Conservation (phyloP, 2,797 vertebrate species). For the Rhinella marina region DNA sequence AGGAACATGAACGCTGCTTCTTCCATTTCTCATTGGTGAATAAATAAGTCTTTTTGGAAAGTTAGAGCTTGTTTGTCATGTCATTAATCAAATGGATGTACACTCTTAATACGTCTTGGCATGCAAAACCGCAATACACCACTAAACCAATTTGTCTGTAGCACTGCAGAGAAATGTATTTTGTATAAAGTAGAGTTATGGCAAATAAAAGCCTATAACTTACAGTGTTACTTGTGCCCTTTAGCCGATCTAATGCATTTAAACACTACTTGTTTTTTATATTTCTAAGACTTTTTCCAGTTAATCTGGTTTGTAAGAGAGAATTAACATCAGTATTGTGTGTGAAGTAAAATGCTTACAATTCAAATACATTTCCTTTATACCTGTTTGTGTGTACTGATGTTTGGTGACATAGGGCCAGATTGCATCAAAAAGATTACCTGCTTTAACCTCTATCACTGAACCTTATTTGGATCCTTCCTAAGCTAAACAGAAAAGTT, state of each 20-base stretch:
- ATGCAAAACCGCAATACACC: too few species aligned
- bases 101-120: background rate
- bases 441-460: too few species aligned
- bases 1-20: background rate
- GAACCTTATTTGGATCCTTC: too few species aligned
- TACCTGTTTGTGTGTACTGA: background rate
- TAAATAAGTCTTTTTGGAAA: background rate
- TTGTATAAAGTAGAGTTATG: background rate
- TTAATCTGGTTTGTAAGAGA: background rate
- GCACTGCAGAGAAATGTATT: background rate
- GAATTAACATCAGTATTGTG: background rate
- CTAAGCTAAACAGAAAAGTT: too few species aligned
- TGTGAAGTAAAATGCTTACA: background rate
- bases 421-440: background rate
- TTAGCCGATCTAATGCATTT: background rate
- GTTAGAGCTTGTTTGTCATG: conserved; percentile 15
- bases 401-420: background rate
- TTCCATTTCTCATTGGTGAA: background rate
- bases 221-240: background rate
- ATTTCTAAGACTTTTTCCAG: background rate
- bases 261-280: background rate
- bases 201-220: background rate
- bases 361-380: background rate
- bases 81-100: conserved; percentile 1
- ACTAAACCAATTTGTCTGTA: background rate